phyloP scores from a whole-genome alignment of 1,140 invertebrate species.

The Sitodiplosis mosellana region DNA sequence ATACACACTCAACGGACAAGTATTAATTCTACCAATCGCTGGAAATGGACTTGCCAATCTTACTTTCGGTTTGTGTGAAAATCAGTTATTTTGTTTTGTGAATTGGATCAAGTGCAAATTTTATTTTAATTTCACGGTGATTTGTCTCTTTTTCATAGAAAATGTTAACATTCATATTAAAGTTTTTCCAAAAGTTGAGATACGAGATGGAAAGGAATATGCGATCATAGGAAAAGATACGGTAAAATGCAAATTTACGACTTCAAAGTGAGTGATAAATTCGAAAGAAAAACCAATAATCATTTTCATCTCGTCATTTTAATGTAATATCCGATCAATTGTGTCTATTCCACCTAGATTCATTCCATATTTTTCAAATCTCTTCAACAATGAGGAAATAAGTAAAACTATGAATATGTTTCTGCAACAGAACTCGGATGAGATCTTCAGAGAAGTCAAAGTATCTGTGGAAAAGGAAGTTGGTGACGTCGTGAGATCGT shows the following conservation, averaged over 20 bases:
- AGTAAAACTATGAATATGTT: too few species aligned
- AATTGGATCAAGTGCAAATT: neutral
- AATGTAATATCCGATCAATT: too few species aligned
- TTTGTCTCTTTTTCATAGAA: neutral
- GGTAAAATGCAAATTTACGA: neutral
- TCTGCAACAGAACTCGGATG: too few species aligned
- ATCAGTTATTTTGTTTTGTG: neutral
- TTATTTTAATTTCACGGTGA: neutral
- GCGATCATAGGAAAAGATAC: neutral
- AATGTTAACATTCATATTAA: neutral
- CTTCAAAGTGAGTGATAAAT: neutral
- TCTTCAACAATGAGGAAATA: conserved; percentile 29
- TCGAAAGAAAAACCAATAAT: neutral
- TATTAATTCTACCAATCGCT: neutral
- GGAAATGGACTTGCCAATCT: neutral
- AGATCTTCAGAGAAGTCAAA: too few species aligned
- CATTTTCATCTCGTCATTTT: neutral
- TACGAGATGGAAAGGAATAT: neutral
- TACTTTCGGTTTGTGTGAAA: neutral
- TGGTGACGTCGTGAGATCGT: too few species aligned
- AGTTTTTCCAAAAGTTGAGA: neutral
- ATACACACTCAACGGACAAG: neutral
- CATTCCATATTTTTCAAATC: conserved; percentile 17
- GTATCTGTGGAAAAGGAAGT: too few species aligned
- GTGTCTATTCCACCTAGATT: conserved; percentile 3